Evolutionary conservation across 2,113 vertebrate genomes (phyloP).

Genomic region (Alouatta palliata): DNA sequence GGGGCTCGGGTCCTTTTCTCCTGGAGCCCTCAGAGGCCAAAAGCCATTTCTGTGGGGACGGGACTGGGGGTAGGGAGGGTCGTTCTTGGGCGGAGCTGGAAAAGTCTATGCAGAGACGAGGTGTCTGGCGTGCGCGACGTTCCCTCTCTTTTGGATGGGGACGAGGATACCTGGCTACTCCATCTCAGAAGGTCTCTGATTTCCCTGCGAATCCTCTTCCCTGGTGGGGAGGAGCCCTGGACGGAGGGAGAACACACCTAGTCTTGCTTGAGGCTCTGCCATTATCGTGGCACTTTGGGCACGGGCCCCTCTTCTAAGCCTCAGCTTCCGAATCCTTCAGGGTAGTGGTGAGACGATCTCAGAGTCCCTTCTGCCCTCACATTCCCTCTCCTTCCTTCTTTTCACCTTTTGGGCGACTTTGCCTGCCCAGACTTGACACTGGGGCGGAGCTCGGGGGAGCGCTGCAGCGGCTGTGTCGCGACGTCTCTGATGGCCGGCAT

Average conservation of each 20-base stretch:
- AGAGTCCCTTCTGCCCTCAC: background rate
- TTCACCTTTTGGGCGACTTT: background rate
- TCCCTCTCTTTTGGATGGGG: background rate
- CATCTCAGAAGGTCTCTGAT: background rate
- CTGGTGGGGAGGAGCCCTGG: background rate
- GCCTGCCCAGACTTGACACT: background rate
- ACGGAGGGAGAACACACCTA: fast-evolving
- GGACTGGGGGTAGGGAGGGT: background rate
- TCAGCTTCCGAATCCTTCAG: background rate
- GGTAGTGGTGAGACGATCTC: background rate
- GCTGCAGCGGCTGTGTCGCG: background rate
- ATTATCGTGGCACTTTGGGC: background rate
- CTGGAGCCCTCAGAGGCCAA: background rate
- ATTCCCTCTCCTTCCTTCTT: background rate
- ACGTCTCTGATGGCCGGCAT: background rate
- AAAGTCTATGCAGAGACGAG: background rate
- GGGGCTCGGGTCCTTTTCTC: background rate
- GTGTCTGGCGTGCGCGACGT: background rate
- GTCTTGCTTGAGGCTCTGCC: background rate
- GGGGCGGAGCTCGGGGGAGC: background rate
- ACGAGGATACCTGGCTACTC: too few species aligned
- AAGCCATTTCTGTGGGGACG: background rate
- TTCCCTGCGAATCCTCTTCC: background rate
- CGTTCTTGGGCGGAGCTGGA: fast-evolving
- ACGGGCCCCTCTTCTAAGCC: background rate